Base-by-base conservation (phyloP, 2,113 vertebrate species). In the Columba janthina region DNA sequence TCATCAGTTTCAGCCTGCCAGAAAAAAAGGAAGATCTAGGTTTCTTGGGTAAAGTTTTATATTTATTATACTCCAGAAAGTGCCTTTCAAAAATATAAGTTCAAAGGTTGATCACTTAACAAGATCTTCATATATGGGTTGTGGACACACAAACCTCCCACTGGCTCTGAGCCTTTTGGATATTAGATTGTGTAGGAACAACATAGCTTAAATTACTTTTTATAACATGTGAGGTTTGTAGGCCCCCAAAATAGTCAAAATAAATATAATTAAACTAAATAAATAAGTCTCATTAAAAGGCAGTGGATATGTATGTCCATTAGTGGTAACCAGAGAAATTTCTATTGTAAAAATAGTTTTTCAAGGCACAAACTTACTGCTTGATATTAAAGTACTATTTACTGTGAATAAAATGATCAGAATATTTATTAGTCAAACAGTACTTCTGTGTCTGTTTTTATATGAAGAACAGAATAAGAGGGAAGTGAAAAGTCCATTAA, bases 261-360 rank as follows among this genome's bases (percentile, higher is more conserved):
- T 2, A 84, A 74, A 64, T 57, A n/a, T 12, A 69, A 61, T 26
- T 69, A 74, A 69, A 26, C 11, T 21, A 51, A 31, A 11, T 32
- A 61, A 65, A 54, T 32, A 76, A 44, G 4, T 50, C 3, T 67
- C 18, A 78, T 67, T 67, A 54, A 73, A 73, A 73, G 15, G 6
- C 26, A 67, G 10, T 12, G 3, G 38, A 29, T 11, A 12, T 67
- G 10, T 22, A 72, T 0, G 0, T 32, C 9, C 3, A 3, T 67
- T 62, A 73, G 5, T 42, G 10, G 28, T n/a, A 79, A 56, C 18
- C 9, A 29, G 34, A 62, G 26, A 57, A 62, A 38, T 13, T 20
- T 36, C 16, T 48, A 36, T 0, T 0, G 8, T 42, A 15, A 61
- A 28, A 57, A 76, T 26, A 58, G 4, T 70, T n/a, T n/a, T 61